Base-by-base conservation (phyloP, 2,797 vertebrate species). In the Thripadectes ignobilis region DNA sequence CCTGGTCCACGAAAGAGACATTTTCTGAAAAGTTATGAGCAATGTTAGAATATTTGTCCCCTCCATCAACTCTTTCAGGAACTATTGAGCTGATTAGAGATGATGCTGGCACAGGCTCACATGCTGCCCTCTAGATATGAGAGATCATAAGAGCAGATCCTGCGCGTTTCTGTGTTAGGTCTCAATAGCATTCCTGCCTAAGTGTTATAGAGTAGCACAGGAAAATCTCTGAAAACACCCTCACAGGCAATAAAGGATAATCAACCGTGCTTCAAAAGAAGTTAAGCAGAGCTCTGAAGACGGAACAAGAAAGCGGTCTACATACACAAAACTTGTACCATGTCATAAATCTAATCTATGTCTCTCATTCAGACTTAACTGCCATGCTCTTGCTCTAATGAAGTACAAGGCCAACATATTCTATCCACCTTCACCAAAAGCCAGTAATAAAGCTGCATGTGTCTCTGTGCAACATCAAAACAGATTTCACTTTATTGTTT, bases 381-480 rank as follows among this genome's bases (percentile, higher is more conserved):
- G 88, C 93, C 21, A 7, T 16, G 20, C 23, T 89, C 58, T 85
- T 57, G 39, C 48, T 78, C 61, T 73, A 85, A 80, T 45, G 79
- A 89, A 79, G 71, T 48, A 90, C 76, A 89, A 84, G 71, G 81
- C 58, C 67, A 87, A 22, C 12, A 48, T 38, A 93, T 62, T 76
- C 83, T 84, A 49, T 38, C 45, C 73, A 94, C 89, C 89, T 96
- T 90, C 88, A 89, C 72, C 54, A 48, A 85, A 90, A 95, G 69
- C 18, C 63, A 80, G 88, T 52, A 81, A 69, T 94, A 94, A 96
- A 93, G 66, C 82, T 80, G 21, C 54, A 2, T 38, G 87, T 74
- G 91, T 92, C 81, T 96, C 95, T 97, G 86, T 61, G 65, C 89
- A 97, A 92, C 95, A 96, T 97, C 97, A 97, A 96, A 97, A 94